Conservation (phyloP, 2,888 invertebrate species). For the Nipponacmea schrenckii region DNA sequence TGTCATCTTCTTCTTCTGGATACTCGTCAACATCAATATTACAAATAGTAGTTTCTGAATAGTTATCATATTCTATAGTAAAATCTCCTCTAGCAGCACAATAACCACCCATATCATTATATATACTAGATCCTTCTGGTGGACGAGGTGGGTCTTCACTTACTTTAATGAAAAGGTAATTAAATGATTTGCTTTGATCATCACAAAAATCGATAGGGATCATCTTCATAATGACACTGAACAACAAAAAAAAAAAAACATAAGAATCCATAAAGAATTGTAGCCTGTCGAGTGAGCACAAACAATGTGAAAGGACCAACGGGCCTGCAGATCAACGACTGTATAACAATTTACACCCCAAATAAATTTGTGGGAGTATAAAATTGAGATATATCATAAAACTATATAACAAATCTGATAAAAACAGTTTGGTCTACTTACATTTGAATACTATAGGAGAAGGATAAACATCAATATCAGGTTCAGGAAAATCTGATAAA, state of each 20-base stretch:
- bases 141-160: constrained; percentile 79
- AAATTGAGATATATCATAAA: background rate
- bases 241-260: too few relatives aligned
- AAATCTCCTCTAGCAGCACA: constrained; percentile 88
- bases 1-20: constrained; percentile 31
- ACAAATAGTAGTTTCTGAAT: constrained; percentile 79
- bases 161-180: too few relatives aligned
- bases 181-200: too few relatives aligned
- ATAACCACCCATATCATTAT: constrained; percentile 76
- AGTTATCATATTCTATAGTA: constrained; percentile 83
- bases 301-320: too few relatives aligned
- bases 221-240: too few relatives aligned
- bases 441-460: constrained; percentile 57
- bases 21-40: constrained; percentile 60
- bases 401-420: background rate
- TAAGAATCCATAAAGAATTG: too few relatives aligned
- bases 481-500: constrained; percentile 45
- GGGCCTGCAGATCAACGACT: too few relatives aligned
- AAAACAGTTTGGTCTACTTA: constrained; percentile 34
- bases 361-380: background rate
- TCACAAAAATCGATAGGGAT: too few relatives aligned
- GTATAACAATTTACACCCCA: too few relatives aligned
- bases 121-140: constrained; percentile 55
- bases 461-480: constrained; percentile 35
- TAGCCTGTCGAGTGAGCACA: too few relatives aligned